Percentiles rank a stretch among this genome's conserved stretches.
phyloP scores from a whole-genome alignment of 1,140 invertebrate genomes.

The Eciton burchellii region DNA sequence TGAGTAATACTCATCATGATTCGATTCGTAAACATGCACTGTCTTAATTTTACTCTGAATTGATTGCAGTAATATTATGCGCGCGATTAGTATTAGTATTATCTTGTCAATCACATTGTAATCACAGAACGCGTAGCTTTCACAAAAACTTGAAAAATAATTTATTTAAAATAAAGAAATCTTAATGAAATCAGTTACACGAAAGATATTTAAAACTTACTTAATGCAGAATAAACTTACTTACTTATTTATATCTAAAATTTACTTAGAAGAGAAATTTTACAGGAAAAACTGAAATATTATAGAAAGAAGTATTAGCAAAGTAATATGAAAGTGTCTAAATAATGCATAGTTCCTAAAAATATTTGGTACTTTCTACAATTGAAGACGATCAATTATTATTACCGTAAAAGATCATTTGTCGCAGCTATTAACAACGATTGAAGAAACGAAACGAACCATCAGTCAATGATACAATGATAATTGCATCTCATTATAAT shows the following conservation, averaged over 20 bases:
- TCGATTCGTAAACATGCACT: not conserved
- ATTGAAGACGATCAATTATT: slow-evolving; percentile 8
- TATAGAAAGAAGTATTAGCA: not conserved
- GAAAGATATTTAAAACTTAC: not conserved
- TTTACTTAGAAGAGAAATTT: not conserved
- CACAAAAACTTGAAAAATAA: not conserved
- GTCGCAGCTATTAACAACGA: not conserved
- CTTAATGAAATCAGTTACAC: not conserved
- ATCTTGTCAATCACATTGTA: not conserved
- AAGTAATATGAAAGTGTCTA: not conserved
- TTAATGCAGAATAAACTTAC: no score
- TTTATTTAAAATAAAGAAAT: not conserved
- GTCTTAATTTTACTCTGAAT: slow-evolving; percentile 2
- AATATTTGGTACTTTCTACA: not conserved
- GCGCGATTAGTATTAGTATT: not conserved
- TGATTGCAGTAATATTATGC: not conserved
- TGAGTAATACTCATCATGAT: not conserved
- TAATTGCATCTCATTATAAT: not conserved
- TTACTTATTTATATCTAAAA: not conserved
- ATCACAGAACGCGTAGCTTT: not conserved
- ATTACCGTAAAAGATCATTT: not conserved
- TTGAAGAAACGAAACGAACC: not conserved
- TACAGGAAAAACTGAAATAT: not conserved
- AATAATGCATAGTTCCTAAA: not conserved
- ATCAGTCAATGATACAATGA: slow-evolving; percentile 1